These are phyloP conservation scores for Tinea pellionella DNA, from an alignment of 2,888 invertebrate genomes.

Conservation along the genomic window DNA sequence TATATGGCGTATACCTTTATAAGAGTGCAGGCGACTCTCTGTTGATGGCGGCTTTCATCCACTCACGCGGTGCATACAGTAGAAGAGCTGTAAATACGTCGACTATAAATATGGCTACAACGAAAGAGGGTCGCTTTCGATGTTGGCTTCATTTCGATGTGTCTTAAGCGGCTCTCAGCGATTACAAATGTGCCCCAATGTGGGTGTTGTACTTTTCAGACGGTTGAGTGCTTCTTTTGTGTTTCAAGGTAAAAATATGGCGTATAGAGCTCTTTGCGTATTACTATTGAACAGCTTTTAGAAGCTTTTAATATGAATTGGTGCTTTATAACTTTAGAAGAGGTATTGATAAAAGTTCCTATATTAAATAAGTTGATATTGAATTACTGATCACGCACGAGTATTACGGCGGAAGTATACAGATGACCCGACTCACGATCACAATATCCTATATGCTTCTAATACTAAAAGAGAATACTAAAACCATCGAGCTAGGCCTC, in stretches of 20 bases:
- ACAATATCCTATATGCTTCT: constrained; percentile 10
- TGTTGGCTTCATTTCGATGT: constrained; percentile 37
- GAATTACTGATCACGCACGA: neutral
- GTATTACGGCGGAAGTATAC: constrained; percentile 6
- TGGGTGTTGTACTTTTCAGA: constrained; percentile 55
- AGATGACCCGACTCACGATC: constrained; percentile 4
- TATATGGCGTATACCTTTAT: neutral
- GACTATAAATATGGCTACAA: constrained; percentile 33
- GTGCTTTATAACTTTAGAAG: neutral
- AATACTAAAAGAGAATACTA: constrained; percentile 12
- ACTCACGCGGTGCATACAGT: constrained; percentile 46
- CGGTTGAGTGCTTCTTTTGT: constrained; percentile 60
- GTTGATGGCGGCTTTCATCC: constrained; percentile 44
- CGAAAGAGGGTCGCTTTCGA: constrained; percentile 28
- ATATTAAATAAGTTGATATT: neutral
- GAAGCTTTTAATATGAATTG: neutral
- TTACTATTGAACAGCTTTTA: constrained; percentile 5
- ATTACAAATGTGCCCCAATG: constrained; percentile 49
- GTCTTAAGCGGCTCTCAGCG: constrained; percentile 56
- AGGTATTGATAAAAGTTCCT: neutral
- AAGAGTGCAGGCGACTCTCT: constrained; percentile 5
- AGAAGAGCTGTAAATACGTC: constrained; percentile 42
- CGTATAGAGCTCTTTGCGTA: neutral
- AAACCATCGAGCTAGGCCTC: constrained; percentile 14
- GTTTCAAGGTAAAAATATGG: constrained; percentile 26